Percentiles rank a stretch among this genome's conserved stretches.
phyloP scores from a whole-genome alignment of 2,113 vertebrate genomes.

The Corythaixoides concolor region DNA sequence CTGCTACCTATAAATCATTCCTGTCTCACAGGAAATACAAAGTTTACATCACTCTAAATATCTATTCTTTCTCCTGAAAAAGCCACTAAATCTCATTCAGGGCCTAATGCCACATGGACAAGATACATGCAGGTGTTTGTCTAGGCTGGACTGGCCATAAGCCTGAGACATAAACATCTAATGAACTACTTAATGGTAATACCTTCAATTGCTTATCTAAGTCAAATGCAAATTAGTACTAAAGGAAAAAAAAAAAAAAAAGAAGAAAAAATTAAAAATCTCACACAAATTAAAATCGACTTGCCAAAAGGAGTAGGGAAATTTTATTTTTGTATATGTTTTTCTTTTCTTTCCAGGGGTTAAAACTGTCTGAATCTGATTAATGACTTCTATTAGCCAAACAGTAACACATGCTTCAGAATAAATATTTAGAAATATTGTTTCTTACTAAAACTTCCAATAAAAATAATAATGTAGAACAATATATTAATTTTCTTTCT shows the following conservation, averaged over 20 bases:
- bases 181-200: neutral
- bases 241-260: too few relatives aligned
- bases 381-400: neutral
- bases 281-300: neutral
- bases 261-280: fast-evolving
- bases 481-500: neutral
- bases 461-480: neutral
- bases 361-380: neutral
- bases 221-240: neutral
- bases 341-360: neutral
- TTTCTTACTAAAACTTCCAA: neutral
- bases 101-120: neutral
- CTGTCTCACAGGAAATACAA: neutral
- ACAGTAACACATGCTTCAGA: neutral
- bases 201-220: neutral
- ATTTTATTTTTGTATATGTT: neutral
- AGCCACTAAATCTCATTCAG: neutral
- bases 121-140: neutral
- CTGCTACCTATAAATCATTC: neutral
- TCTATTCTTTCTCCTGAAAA: neutral
- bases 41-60: neutral
- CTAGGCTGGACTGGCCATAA: neutral
- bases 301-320: neutral
- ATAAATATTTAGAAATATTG: neutral
- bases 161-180: neutral